Evolutionary conservation across 2,797 vertebrate genomes (phyloP).

Genomic region (Enteromius afrohamiltoni): DNA sequence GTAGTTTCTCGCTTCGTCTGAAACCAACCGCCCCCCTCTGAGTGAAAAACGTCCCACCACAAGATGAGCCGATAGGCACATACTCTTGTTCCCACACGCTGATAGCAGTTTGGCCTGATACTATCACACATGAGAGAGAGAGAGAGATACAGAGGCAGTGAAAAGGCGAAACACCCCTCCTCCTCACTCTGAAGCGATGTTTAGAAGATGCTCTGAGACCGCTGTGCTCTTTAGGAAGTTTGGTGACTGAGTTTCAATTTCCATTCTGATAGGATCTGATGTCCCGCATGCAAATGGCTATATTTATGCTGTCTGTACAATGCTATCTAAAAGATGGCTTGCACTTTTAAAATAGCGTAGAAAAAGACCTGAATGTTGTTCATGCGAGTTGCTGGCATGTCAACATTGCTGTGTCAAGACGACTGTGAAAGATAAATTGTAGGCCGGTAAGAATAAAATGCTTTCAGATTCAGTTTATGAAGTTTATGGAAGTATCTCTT

Average conservation of each 20-base stretch:
- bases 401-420: not conserved
- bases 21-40: slow-evolving; percentile 49
- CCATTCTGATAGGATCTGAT: slow-evolving; percentile 2
- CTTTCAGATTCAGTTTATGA: not conserved
- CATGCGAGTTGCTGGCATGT: not conserved
- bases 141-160: slow-evolving; percentile 34
- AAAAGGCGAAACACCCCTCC: slow-evolving; percentile 13
- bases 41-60: slow-evolving; percentile 57
- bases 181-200: slow-evolving; percentile 8
- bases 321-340: not conserved
- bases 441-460: not conserved
- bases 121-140: slow-evolving; percentile 38
- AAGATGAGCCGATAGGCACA: slow-evolving; percentile 49
- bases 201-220: not conserved
- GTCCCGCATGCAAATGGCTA: not conserved
- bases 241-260: slow-evolving; percentile 13
- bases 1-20: slow-evolving; percentile 57
- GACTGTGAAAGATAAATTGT: not conserved
- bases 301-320: not conserved
- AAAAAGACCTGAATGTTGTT: not conserved
- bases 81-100: slow-evolving; percentile 42
- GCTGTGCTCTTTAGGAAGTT: slow-evolving; percentile 71
- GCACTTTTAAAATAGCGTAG: not conserved
- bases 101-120: slow-evolving; percentile 50
- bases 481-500: not conserved